Evolutionary conservation across 2,113 vertebrate genomes (phyloP), one percentile per base, ranked within the genome.

Genomic region (Callipepla californica): DNA sequence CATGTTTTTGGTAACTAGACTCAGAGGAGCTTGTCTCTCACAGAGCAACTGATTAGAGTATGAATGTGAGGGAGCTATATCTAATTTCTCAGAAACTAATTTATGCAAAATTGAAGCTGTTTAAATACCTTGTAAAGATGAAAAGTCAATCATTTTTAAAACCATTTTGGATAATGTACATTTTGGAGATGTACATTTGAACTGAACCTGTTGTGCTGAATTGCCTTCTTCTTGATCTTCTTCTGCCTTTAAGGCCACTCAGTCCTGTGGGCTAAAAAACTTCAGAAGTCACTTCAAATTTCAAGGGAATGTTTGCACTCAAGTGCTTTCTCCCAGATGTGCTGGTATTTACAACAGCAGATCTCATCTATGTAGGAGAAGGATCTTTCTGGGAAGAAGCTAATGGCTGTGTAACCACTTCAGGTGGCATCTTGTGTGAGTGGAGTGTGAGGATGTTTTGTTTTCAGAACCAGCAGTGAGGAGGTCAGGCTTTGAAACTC

Each of bases 401-500:
- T 51, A 36, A 34, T 50, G 38, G 13, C 48, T 20, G 1, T 4
- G 7, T 42, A 32, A 53, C 13, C 13, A 5, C 9, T 58, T 74
- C 11, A 21, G 0, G 0, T 13, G 28, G 32, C 14, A 36, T 75
- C 28, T 70, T 45, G 22, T 59, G 13, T 38, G 4, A 23, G 34
- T 0, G 4, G 45, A 78, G 9, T 6, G 19, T 42, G 55, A 80
- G 68, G 23, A 16, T 7, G 0, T 57, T 70, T 59, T 65, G 48
- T 86, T 70, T 58, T 65, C 34, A 55, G 66, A 68, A 51, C n/a
- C 32, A 82, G n/a, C 40, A 85, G 40, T 73, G 65, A 23, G 13
- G 22, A 26, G 8, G 30, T 65, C 34, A 26, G 3, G 36, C 40
- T 69, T 21, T 76, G 44, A 85, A 72, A 91, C 7, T 9, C 9